Evolutionary conservation across 1,140 invertebrate genomes (phyloP).

Genomic region (Delia radicum): DNA sequence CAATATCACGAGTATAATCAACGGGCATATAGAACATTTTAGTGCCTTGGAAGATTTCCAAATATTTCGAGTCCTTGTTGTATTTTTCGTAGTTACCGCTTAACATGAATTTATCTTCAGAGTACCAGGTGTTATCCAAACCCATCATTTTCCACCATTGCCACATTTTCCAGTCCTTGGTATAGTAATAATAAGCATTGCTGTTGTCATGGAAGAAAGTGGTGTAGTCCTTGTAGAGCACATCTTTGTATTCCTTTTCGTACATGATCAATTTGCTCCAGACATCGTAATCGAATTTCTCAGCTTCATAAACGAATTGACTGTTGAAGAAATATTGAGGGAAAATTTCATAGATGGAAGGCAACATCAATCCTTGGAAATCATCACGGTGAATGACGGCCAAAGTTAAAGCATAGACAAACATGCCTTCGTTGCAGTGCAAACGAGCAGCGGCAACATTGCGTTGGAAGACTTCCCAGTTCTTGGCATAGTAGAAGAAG

Average conservation of each 20-base stretch:
- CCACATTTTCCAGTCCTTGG: conserved; percentile 57
- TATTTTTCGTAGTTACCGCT: conserved; percentile 40
- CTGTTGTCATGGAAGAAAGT: conserved; percentile 60
- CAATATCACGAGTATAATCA: conserved; percentile 63
- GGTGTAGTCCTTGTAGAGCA: conserved; percentile 24
- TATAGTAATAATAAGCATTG: conserved; percentile 39
- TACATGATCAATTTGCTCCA: conserved; percentile 29
- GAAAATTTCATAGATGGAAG: conserved; percentile 64
- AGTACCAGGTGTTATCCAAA: conserved; percentile 43
- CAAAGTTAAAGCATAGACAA: conserved; percentile 61
- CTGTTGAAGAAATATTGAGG: conserved; percentile 59
- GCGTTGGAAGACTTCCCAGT: conserved; percentile 66
- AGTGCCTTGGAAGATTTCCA: conserved; percentile 33
- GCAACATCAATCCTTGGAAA: conserved; percentile 61
- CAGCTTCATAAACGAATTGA: conserved; percentile 27
- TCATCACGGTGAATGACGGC: conserved; percentile 64
- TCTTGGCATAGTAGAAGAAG: conserved; percentile 64
- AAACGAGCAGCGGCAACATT: conserved; percentile 63
- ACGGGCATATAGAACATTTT: conserved; percentile 46
- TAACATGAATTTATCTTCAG: conserved; percentile 41
- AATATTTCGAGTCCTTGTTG: conserved; percentile 35
- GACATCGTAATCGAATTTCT: conserved; percentile 32
- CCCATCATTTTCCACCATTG: conserved; percentile 54
- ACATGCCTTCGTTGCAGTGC: conserved; percentile 64
- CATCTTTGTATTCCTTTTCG: conserved; percentile 25